Evolutionary conservation across 2,888 invertebrate genomes (phyloP).

Genomic region (Dicyrtomina minuta): DNA sequence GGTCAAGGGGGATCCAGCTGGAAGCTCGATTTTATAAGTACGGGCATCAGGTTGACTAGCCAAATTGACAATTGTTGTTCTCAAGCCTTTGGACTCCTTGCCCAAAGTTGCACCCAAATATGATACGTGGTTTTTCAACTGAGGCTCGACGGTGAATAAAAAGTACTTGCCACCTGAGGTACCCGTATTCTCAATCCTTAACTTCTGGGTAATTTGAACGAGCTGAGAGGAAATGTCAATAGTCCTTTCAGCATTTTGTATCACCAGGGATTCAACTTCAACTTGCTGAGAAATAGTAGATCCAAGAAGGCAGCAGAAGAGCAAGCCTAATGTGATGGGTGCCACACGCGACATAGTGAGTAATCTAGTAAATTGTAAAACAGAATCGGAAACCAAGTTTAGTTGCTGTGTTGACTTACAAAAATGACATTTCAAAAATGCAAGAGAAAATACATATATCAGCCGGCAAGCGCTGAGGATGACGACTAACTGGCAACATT

Average conservation of each 20-base stretch:
- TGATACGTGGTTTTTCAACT: slow-evolving; percentile 67
- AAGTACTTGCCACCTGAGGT: slow-evolving; percentile 71
- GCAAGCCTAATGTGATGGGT: background rate
- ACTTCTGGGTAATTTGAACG: slow-evolving; percentile 75
- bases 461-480: too few species aligned
- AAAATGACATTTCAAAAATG: too few species aligned
- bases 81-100: slow-evolving; percentile 42
- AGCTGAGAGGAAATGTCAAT: slow-evolving; percentile 87
- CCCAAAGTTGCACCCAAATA: slow-evolving; percentile 65
- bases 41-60: slow-evolving; percentile 35
- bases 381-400: too few species aligned
- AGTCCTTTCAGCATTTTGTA: slow-evolving; percentile 74
- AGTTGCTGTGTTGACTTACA: too few species aligned
- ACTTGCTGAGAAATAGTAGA: slow-evolving; percentile 13
- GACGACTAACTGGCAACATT: too few species aligned
- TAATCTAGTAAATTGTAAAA: too few species aligned
- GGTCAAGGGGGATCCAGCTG: slow-evolving; percentile 28
- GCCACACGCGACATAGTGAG: background rate
- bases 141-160: slow-evolving; percentile 69
- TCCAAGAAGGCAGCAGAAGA: background rate
- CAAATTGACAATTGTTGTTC: slow-evolving; percentile 37
- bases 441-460: too few species aligned
- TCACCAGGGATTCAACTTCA: slow-evolving; percentile 55
- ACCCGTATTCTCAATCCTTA: slow-evolving; percentile 81
- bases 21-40: slow-evolving; percentile 43